Percentiles rank a stretch among this genome's conserved stretches.
phyloP scores from a whole-genome alignment of 2,113 vertebrate species.

The Tachuris rubrigastra region DNA sequence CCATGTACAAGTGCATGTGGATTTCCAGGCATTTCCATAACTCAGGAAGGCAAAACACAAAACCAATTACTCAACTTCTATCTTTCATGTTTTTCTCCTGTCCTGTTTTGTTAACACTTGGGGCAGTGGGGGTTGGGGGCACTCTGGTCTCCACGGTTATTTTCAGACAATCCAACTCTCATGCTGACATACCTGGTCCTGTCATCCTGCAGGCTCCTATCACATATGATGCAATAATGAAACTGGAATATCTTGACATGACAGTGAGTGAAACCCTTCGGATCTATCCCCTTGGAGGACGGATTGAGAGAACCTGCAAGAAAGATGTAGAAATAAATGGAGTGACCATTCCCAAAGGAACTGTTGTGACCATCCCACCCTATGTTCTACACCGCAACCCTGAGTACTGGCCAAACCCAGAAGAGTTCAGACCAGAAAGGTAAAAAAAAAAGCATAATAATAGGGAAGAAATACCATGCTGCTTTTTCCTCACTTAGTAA shows the following conservation, averaged over 20 bases:
- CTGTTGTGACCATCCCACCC: constrained; percentile 65
- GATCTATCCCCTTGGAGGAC: constrained; percentile 68
- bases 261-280: constrained; percentile 76
- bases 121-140: too few species aligned
- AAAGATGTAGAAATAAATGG: constrained; percentile 77
- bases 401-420: constrained; percentile 76
- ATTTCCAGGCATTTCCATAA: not conserved
- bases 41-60: not conserved
- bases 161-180: not conserved
- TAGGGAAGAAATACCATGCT: not conserved
- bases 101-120: not conserved
- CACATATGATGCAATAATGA: constrained; percentile 74
- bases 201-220: constrained; percentile 1
- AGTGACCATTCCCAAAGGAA: constrained; percentile 79
- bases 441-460: constrained; percentile 10
- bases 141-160: not conserved
- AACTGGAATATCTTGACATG: constrained; percentile 85
- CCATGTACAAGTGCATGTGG: fast-evolving
- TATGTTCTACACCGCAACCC: constrained; percentile 68
- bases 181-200: not conserved
- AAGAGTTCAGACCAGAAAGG: constrained; percentile 87
- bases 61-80: not conserved
- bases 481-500: not conserved
- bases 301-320: constrained; percentile 82
- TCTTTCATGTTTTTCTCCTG: not conserved